A percentile compares a stretch with the other conserved stretches of the same genome.
phyloP scores from a whole-genome alignment of 2,113 vertebrate species.

The Lutjanus erythropterus region DNA sequence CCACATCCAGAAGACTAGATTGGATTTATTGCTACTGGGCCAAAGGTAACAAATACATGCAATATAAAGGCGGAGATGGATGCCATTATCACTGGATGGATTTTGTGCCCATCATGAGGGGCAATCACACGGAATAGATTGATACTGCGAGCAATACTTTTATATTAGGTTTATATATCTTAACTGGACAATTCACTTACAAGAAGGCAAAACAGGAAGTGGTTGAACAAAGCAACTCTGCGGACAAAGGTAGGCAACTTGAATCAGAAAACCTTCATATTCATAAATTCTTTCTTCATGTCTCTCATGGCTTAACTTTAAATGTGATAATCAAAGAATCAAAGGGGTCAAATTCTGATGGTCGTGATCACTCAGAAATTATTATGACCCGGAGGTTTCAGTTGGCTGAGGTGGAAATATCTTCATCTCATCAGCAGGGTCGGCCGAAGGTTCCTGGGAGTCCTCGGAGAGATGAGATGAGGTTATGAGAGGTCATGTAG shows the following conservation, averaged over 20 bases:
- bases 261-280: slow-evolving; percentile 2
- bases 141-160: slow-evolving; percentile 81
- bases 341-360: slow-evolving; percentile 38
- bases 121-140: slow-evolving; percentile 85
- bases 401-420: slow-evolving; percentile 72
- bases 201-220: slow-evolving; percentile 70
- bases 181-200: slow-evolving; percentile 71
- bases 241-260: slow-evolving; percentile 18
- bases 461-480: slow-evolving; percentile 71
- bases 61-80: slow-evolving; percentile 80
- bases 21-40: slow-evolving; percentile 86
- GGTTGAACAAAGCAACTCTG: slow-evolving; percentile 19
- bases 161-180: slow-evolving; percentile 79
- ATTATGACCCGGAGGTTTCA: slow-evolving; percentile 55
- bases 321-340: slow-evolving; percentile 34
- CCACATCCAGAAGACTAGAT: slow-evolving; percentile 84
- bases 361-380: slow-evolving; percentile 42
- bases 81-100: slow-evolving; percentile 82
- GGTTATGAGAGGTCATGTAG: slow-evolving; percentile 83
- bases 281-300: background rate
- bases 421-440: slow-evolving; percentile 80
- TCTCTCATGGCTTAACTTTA: slow-evolving; percentile 21
- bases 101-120: slow-evolving; percentile 81
- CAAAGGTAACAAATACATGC: slow-evolving; percentile 87
- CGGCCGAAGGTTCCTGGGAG: slow-evolving; percentile 64